A percentile compares a stretch with the other conserved stretches of the same genome.
These are phyloP conservation scores for Rhinolophus sinicus DNA, from an alignment of 2,113 vertebrate species.

Conservation along the genomic window DNA sequence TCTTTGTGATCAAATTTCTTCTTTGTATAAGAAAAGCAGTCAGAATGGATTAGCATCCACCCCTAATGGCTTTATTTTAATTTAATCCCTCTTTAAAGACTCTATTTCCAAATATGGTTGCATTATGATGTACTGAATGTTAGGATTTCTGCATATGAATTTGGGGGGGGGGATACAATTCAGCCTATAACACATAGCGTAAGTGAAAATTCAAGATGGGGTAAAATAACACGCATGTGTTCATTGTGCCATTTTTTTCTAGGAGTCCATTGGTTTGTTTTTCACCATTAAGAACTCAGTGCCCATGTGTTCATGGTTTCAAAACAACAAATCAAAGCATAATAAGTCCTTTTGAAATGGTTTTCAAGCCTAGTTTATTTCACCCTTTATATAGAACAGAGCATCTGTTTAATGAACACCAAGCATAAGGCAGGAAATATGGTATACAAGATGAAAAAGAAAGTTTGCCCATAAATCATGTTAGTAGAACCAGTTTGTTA, in stretches of 20 bases:
- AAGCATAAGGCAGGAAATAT: slow-evolving; percentile 76
- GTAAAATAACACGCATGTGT: not conserved
- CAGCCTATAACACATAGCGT: not conserved
- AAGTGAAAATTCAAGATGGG: not conserved
- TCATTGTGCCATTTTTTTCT: not conserved
- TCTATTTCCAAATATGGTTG: not conserved
- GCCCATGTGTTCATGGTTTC: not conserved
- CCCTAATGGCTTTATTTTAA: not conserved
- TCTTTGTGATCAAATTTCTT: not conserved
- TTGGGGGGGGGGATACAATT: too few species aligned
- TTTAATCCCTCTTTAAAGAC: not conserved
- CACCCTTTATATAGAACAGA: slow-evolving; percentile 61
- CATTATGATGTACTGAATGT: not conserved
- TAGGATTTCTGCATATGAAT: not conserved
- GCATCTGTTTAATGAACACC: slow-evolving; percentile 77
- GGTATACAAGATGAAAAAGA: slow-evolving; percentile 59
- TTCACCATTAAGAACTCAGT: not conserved
- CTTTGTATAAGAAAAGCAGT: not conserved
- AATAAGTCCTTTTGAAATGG: slow-evolving; percentile 48
- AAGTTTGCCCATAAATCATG: slow-evolving; percentile 78
- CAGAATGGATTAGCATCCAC: too few species aligned
- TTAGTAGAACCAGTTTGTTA: slow-evolving; percentile 67
- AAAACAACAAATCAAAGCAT: slow-evolving; percentile 47
- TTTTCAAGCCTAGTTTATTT: slow-evolving; percentile 50
- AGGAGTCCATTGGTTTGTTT: not conserved